Evolutionary conservation across 2,888 invertebrate genomes (phyloP).

Genomic region (Catocala sponsa): DNA sequence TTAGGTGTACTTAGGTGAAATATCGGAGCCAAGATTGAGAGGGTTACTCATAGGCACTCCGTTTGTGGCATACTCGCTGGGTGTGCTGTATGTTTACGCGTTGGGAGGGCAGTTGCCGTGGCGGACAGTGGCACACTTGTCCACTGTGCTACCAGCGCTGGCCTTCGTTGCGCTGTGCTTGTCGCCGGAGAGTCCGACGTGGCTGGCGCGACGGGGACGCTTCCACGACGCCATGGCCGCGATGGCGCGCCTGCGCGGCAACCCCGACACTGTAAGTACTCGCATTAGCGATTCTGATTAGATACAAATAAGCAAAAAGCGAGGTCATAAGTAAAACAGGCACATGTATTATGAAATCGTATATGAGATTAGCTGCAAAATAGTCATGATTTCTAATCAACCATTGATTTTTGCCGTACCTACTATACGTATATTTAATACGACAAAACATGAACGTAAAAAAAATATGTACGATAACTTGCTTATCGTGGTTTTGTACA

Average conservation of each 20-base stretch:
- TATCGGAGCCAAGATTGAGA: slow-evolving; percentile 91
- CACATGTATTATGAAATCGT: background rate
- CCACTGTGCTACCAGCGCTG: slow-evolving; percentile 88
- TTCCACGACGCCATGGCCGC: slow-evolving; percentile 87
- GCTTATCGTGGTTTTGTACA: too few relatives aligned
- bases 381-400: too few relatives aligned
- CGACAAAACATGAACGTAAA: too few relatives aligned
- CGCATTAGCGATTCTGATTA: slow-evolving; percentile 7
- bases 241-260: slow-evolving; percentile 89
- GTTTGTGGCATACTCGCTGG: slow-evolving; percentile 92
- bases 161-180: slow-evolving; percentile 89
- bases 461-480: too few relatives aligned
- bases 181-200: slow-evolving; percentile 93
- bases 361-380: too few relatives aligned
- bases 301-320: slow-evolving; percentile 2
- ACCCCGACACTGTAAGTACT: slow-evolving; percentile 86
- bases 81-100: slow-evolving; percentile 92
- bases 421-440: too few relatives aligned
- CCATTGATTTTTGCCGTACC: too few relatives aligned
- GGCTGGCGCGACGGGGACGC: slow-evolving; percentile 90
- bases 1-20: slow-evolving; percentile 93
- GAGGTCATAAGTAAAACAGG: slow-evolving; percentile 15
- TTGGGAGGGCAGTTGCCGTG: slow-evolving; percentile 91
- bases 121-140: slow-evolving; percentile 91
- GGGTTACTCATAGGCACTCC: slow-evolving; percentile 91